These are phyloP conservation scores for Alitta virens DNA, from an alignment of 2,888 invertebrate genomes.

Conservation along the genomic window DNA sequence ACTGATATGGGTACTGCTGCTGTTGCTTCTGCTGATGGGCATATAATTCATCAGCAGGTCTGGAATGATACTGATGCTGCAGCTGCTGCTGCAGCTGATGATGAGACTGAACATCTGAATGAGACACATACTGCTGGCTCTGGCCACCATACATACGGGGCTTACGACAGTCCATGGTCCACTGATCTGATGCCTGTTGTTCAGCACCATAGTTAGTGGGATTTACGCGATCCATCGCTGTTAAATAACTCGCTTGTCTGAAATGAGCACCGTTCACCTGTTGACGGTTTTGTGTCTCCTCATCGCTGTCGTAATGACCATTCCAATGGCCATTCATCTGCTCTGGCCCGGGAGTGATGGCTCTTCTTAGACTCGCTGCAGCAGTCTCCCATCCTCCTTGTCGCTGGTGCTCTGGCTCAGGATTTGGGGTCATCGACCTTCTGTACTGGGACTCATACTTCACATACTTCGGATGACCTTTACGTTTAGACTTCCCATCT, in stretches of 20 bases:
- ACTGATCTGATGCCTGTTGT: neutral
- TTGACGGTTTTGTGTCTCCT: conserved; percentile 17
- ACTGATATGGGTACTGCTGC: conserved; percentile 1
- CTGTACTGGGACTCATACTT: conserved; percentile 4
- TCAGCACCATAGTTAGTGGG: neutral
- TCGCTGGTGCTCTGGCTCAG: neutral
- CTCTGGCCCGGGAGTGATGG: conserved; percentile 83
- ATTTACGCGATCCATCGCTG: conserved; percentile 38
- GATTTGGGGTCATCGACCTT: conserved; percentile 14
- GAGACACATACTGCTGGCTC: neutral
- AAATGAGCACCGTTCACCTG: conserved; percentile 32
- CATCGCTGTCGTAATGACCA: conserved; percentile 20
- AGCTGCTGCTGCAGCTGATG: neutral
- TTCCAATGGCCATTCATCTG: neutral
- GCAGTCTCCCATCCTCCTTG: conserved; percentile 14
- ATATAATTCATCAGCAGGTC: neutral
- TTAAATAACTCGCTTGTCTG: conserved; percentile 49
- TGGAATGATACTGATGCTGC: neutral
- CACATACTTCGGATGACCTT: neutral
- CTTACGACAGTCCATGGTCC: neutral
- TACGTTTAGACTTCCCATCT: too few relatives aligned
- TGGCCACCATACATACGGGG: neutral
- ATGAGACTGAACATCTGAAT: neutral
- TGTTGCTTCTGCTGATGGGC: neutral
- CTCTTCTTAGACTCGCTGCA: conserved; percentile 59